A percentile compares a stretch with the other conserved stretches of the same genome.
These are phyloP conservation scores for Myiotriccus ornatus DNA, from an alignment of 2,797 vertebrate species.

Conservation along the genomic window DNA sequence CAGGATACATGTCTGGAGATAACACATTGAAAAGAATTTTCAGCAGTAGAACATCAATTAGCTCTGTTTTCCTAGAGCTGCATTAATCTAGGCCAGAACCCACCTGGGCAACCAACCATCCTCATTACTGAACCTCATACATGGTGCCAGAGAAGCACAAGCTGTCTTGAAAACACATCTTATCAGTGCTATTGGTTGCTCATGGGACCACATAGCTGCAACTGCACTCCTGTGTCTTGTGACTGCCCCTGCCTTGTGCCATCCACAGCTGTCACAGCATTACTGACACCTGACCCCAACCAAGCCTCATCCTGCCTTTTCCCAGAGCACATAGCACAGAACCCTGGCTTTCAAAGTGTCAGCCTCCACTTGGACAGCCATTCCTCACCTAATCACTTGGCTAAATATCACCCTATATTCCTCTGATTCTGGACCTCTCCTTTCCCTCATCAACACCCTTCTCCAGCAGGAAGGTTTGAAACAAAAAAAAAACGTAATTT, in stretches of 20 bases:
- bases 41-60: background rate
- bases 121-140: accelerated
- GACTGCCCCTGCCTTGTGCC: background rate
- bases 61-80: background rate
- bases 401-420: background rate
- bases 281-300: background rate
- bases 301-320: background rate
- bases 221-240: background rate
- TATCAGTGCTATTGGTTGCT: background rate
- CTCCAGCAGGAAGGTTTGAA: background rate
- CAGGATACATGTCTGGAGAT: background rate
- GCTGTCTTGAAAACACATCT: background rate
- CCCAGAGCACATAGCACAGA: background rate
- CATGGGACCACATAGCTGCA: background rate
- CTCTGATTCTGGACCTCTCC: background rate
- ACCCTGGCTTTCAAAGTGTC: background rate
- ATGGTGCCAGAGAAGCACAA: background rate
- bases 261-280: background rate
- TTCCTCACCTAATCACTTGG: background rate
- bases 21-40: background rate
- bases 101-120: background rate
- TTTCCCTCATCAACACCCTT: background rate
- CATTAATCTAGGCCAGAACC: background rate
- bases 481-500: background rate
- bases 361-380: background rate